Evolutionary conservation across 2,888 invertebrate genomes (phyloP).

Genomic region (Dioctria linearis): DNA sequence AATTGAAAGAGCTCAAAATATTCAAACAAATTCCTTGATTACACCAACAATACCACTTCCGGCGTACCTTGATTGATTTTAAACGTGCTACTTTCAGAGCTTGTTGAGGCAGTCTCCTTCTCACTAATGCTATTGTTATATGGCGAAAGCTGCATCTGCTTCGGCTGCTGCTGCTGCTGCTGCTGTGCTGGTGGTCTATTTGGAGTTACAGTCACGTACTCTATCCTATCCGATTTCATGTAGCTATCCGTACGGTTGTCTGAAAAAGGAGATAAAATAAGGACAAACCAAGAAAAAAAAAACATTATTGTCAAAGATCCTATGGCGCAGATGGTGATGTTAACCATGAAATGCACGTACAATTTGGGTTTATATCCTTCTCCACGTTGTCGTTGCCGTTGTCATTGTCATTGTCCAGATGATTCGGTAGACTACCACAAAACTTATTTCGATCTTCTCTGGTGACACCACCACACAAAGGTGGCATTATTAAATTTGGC

Average conservation of each 20-base stretch:
- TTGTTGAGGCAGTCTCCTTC: conserved; percentile 58
- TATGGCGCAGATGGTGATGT: neutral
- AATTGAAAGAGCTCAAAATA: conserved; percentile 12
- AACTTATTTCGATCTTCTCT: conserved; percentile 61
- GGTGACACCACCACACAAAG: conserved; percentile 55
- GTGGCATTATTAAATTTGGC: conserved; percentile 55
- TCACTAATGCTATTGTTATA: conserved; percentile 57
- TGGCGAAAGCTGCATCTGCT: conserved; percentile 48
- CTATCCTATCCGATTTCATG: conserved; percentile 54
- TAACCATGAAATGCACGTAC: conserved; percentile 30
- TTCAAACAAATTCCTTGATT: conserved; percentile 29
- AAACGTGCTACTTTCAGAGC: conserved; percentile 57
- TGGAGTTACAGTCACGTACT: conserved; percentile 59
- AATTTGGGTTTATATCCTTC: conserved; percentile 33
- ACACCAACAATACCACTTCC: neutral
- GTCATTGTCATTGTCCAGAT: conserved; percentile 60
- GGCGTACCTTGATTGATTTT: conserved; percentile 58
- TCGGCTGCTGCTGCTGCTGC: conserved; percentile 43
- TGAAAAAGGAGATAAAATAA: neutral
- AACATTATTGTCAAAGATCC: neutral
- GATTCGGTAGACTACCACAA: conserved; percentile 61
- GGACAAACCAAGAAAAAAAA: neutral
- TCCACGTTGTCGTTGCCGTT: conserved; percentile 52
- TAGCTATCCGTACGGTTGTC: conserved; percentile 53
- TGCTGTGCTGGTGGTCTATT: conserved; percentile 45